Evolutionary conservation across 2,888 invertebrate genomes (phyloP).

Genomic region (Euspilapteryx auroguttella): DNA sequence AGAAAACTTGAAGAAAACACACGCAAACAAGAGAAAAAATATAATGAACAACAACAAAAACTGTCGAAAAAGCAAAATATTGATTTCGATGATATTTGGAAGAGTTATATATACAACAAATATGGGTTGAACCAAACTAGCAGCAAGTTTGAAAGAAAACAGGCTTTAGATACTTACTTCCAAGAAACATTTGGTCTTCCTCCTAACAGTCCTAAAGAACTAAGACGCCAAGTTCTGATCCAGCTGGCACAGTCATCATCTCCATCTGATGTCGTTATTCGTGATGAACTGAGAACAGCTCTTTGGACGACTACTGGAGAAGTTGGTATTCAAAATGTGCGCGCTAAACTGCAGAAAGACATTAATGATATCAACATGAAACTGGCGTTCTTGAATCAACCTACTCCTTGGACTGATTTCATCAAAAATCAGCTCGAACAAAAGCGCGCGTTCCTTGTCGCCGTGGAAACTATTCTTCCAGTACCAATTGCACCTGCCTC

Average conservation of each 20-base stretch:
- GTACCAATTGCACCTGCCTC: too few species aligned
- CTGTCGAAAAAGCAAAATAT: conserved; percentile 22
- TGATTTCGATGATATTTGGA: conserved; percentile 44
- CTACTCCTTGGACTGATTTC: conserved; percentile 21
- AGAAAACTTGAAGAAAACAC: not conserved
- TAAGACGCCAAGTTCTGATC: conserved; percentile 35
- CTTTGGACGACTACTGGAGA: conserved; percentile 27
- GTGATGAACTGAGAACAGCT: conserved; percentile 23
- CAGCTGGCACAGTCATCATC: conserved; percentile 10
- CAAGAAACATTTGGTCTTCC: conserved; percentile 31
- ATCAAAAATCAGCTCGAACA: conserved; percentile 26
- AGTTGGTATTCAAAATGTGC: conserved; percentile 24
- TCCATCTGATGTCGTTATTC: conserved; percentile 11
- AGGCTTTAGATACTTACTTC: conserved; percentile 26
- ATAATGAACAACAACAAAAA: not conserved
- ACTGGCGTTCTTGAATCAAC: conserved; percentile 25
- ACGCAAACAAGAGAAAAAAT: not conserved
- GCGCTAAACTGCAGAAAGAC: conserved; percentile 24
- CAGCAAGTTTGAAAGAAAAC: conserved; percentile 25
- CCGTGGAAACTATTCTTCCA: too few species aligned
- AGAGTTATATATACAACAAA: conserved; percentile 30
- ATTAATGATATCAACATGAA: conserved; percentile 36
- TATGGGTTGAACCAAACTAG: conserved; percentile 28
- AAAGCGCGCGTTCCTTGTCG: conserved; percentile 27
- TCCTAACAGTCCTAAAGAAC: conserved; percentile 30